Conservation (phyloP, 2,888 invertebrate genomes). For the Hipparchia semele region DNA sequence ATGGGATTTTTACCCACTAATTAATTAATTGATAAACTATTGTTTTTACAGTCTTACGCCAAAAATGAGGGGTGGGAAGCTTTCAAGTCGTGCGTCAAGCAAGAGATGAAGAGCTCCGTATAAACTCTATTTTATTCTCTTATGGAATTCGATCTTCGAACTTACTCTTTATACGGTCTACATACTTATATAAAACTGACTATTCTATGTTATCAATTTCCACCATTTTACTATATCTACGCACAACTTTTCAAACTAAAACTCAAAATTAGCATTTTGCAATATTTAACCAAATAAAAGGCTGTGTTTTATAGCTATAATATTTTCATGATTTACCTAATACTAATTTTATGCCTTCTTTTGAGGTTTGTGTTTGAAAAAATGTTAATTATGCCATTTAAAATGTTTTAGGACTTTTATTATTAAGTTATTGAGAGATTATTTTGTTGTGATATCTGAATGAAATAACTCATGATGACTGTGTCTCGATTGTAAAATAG, state of each 20-base stretch:
- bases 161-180: not conserved
- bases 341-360: not conserved
- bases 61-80: slow-evolving; percentile 97
- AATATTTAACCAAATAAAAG: not conserved
- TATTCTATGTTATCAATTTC: not conserved
- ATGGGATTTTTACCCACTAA: no score
- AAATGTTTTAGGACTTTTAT: not conserved
- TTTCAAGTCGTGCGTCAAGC: slow-evolving; percentile 94
- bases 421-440: not conserved
- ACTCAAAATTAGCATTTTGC: not conserved
- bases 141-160: not conserved
- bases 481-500: not conserved
- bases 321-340: not conserved
- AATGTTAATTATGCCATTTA: not conserved
- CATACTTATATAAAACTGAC: not conserved
- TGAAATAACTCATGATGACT: not conserved
- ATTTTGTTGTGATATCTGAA: not conserved
- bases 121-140: slow-evolving; percentile 51
- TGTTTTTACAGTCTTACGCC: slow-evolving; percentile 88
- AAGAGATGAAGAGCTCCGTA: slow-evolving; percentile 92
- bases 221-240: not conserved
- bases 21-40: no score
- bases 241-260: not conserved
- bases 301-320: no score
- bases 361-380: not conserved